Evolutionary conservation across 2,113 vertebrate species (phyloP).

Genomic region (Otus sunia): DNA sequence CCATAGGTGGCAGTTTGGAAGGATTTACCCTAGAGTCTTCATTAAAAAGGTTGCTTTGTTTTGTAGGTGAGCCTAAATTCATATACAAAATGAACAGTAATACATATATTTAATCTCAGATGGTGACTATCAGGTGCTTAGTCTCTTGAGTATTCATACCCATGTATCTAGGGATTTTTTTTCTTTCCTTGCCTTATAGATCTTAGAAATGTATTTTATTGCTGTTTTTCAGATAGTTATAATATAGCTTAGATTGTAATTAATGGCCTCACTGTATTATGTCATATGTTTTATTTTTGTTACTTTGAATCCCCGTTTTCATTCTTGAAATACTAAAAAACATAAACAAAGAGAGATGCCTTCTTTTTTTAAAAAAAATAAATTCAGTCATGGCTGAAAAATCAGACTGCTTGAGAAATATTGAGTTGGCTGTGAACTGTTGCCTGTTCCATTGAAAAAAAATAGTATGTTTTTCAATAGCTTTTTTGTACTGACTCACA

Average conservation of each 20-base stretch:
- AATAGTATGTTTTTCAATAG: not conserved
- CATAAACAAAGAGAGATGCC: no score
- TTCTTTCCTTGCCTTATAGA: not conserved
- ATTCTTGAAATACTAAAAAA: not conserved
- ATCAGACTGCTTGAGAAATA: not conserved
- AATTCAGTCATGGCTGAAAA: not conserved
- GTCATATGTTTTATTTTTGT: not conserved
- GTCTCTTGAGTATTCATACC: not conserved
- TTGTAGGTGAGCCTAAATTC: not conserved
- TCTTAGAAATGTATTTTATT: not conserved
- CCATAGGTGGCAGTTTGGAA: not conserved
- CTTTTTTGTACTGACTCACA: not conserved
- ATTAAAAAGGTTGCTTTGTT: not conserved
- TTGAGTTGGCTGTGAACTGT: not conserved
- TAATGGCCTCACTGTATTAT: not conserved
- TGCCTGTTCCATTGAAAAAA: not conserved
- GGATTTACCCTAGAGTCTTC: not conserved
- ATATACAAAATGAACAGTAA: not conserved
- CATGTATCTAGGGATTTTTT: not conserved
- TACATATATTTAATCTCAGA: not conserved
- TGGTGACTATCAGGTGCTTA: not conserved
- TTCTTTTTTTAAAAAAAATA: accelerated
- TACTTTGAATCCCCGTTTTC: not conserved
- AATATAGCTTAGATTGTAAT: not conserved
- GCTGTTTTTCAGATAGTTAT: not conserved